Base-by-base conservation (phyloP, 2,888 invertebrate species). In the Andrena marginata region DNA sequence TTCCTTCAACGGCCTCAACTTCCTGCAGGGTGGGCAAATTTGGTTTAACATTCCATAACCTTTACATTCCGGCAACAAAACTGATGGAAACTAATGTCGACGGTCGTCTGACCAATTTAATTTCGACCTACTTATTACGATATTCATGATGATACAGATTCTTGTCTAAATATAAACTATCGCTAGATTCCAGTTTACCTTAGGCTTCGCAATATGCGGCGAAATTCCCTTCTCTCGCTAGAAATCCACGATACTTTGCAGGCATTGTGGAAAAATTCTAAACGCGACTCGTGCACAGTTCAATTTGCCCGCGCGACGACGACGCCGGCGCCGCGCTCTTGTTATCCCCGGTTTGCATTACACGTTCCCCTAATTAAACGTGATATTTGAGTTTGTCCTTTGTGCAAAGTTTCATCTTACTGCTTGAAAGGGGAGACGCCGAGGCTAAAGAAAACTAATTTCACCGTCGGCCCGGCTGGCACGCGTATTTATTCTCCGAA, bases 401-500 rank as follows among this genome's bases (percentile, higher is more conserved):
- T 79, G 84, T 72, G 72, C 77, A 13, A 51, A 72, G 73, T 79
- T 79, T 73, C 64, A 60, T 87, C 77, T 84, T 64, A 77, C 71
- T 64, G 56, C 35, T 35, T 23, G 51, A 56, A 73, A 54, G 63
- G 29, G 56, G 26, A 49, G 60, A n/a, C 70, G 51, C 49, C 60
- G 29, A 31, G 42, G 42, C 35, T 62, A 42, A 77, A 82, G 79
- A 85, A 85, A 84, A 79, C 72, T 84, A 84, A 87, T 85, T 87
- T 85, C 62, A 65, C 35, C 49, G 42, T 42, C 31, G 31, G 5
- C 48, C 56, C 20, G 16, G 64, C 33, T 48, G 29, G 67, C 59
- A 31, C 13, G 69, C 23, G 64, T 59, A 75, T 56, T 62, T 73
- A 68, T 83, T 81, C 72, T 16, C 59, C 23, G 16, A 56, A 69